phyloP scores from a whole-genome alignment of 2,888 invertebrate species.

The Hoplodrina blanda region DNA sequence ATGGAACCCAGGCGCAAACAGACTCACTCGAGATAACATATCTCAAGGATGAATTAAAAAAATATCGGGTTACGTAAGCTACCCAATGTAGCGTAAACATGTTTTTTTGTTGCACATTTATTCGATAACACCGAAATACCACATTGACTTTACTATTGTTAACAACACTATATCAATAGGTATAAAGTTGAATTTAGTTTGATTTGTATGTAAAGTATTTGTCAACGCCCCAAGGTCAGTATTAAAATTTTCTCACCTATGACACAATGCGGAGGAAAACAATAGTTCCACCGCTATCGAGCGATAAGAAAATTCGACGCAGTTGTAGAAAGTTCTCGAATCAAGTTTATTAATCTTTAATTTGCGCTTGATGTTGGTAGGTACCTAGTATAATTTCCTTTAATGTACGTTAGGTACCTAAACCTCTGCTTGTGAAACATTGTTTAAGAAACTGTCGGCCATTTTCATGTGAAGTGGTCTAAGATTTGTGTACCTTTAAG shows the following conservation, averaged over 20 bases:
- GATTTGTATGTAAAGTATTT: constrained; percentile 11
- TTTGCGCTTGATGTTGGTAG: neutral
- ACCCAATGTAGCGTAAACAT: constrained; percentile 70
- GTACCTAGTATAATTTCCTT: neutral
- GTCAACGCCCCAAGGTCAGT: constrained; percentile 46
- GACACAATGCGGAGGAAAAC: constrained; percentile 27
- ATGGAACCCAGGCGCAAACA: constrained; percentile 51
- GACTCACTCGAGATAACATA: constrained; percentile 71
- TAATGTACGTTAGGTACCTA: too few relatives aligned
- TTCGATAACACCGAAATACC: constrained; percentile 53
- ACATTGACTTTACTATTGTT: constrained; percentile 3
- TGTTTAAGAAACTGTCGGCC: neutral
- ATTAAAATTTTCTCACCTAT: constrained; percentile 57
- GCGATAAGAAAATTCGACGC: constrained; percentile 39
- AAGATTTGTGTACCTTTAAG: neutral
- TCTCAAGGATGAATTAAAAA: constrained; percentile 78
- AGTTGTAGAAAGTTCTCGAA: constrained; percentile 26
- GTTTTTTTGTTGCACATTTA: constrained; percentile 69
- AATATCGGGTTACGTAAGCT: constrained; percentile 70
- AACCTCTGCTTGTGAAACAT: neutral
- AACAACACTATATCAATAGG: neutral
- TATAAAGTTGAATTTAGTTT: constrained; percentile 37
- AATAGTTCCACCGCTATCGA: constrained; percentile 26
- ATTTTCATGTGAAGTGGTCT: neutral
- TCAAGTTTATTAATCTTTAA: neutral